A percentile compares a stretch with the other conserved stretches of the same genome.
These are phyloP conservation scores for Glaucomys volans DNA, from an alignment of 2,113 vertebrate genomes.

Conservation along the genomic window DNA sequence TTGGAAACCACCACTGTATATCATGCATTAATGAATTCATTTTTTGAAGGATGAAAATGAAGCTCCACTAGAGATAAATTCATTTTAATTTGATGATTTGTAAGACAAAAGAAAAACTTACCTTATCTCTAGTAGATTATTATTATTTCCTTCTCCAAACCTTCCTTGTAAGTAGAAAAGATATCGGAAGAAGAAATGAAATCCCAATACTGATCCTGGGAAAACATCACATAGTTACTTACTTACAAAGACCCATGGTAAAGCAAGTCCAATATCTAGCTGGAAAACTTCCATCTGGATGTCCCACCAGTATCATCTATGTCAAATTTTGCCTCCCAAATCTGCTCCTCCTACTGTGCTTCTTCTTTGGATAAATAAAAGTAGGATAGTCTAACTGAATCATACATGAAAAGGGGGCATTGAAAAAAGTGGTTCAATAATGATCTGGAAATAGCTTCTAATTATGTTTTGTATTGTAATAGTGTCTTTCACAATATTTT, in stretches of 20 bases:
- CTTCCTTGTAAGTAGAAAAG: background rate
- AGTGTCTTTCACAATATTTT: no score
- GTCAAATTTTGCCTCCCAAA: background rate
- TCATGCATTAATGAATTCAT: background rate
- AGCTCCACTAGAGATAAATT: background rate
- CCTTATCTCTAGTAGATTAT: background rate
- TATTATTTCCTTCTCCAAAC: constrained; percentile 4
- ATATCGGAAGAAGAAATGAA: background rate
- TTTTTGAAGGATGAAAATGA: constrained; percentile 36
- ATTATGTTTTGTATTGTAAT: no score
- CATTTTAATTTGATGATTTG: background rate
- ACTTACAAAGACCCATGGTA: background rate
- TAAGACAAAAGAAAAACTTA: constrained; percentile 38
- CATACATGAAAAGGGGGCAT: background rate
- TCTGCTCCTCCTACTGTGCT: background rate
- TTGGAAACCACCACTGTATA: background rate
- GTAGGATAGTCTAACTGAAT: background rate
- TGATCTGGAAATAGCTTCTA: background rate
- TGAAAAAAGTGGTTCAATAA: background rate
- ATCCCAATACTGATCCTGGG: background rate
- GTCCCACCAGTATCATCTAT: background rate
- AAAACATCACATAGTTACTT: background rate
- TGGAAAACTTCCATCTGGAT: background rate
- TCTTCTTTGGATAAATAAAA: background rate
- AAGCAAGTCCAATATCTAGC: background rate